These are phyloP conservation scores for Lutraria lutraria DNA, from an alignment of 2,888 invertebrate genomes.

Conservation along the genomic window DNA sequence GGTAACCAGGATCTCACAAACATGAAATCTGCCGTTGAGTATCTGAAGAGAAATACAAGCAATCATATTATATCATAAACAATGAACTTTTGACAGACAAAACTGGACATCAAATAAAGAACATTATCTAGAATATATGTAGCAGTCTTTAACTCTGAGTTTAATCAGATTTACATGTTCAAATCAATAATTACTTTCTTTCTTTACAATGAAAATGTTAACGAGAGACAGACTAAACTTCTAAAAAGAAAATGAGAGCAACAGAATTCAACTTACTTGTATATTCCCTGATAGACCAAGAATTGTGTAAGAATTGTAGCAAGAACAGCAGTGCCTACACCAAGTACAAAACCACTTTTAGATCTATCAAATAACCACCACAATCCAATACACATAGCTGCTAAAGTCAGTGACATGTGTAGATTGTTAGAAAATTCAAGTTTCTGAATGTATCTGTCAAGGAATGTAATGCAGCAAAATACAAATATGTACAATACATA, in stretches of 20 bases:
- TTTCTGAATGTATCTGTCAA: slow-evolving; percentile 82
- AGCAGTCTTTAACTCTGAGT: no score
- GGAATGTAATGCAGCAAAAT: slow-evolving; percentile 28
- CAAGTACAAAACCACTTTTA: slow-evolving; percentile 87
- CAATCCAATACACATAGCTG: slow-evolving; percentile 87
- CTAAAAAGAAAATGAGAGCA: neutral
- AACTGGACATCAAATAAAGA: neutral
- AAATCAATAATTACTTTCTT: no score
- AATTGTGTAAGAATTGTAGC: slow-evolving; percentile 87
- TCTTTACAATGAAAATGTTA: no score
- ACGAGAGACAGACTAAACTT: no score
- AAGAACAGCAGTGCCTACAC: slow-evolving; percentile 86
- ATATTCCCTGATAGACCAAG: slow-evolving; percentile 87
- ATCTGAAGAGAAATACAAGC: slow-evolving; percentile 79
- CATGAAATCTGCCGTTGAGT: slow-evolving; percentile 87
- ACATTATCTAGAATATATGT: no score
- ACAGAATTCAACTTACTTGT: slow-evolving; percentile 82
- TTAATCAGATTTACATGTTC: no score
- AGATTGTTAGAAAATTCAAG: slow-evolving; percentile 87
- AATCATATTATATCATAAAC: neutral
- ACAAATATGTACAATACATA: neutral
- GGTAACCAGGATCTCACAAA: slow-evolving; percentile 87
- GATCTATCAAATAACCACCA: slow-evolving; percentile 88
- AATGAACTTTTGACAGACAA: neutral
- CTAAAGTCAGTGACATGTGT: slow-evolving; percentile 87